Evolutionary conservation across 2,797 vertebrate genomes (phyloP).

Genomic region (Apogon hyalosoma): DNA sequence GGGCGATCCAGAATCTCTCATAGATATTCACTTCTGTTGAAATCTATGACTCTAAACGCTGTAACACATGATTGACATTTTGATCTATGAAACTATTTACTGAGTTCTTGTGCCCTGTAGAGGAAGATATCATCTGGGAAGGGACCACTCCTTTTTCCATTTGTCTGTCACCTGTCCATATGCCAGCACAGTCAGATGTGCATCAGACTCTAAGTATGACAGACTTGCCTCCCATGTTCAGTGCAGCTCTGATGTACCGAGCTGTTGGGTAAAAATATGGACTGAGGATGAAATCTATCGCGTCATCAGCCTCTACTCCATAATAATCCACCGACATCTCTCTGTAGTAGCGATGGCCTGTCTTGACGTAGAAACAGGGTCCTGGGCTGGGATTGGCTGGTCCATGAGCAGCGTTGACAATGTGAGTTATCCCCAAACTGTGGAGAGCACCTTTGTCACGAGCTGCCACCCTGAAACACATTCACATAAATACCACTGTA

Average conservation of each 20-base stretch:
- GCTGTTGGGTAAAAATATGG: constrained; percentile 90
- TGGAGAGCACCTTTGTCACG: constrained; percentile 86
- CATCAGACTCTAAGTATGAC: not conserved
- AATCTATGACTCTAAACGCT: no score
- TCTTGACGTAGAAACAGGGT: constrained; percentile 79
- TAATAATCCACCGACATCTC: constrained; percentile 90
- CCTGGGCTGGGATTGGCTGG: constrained; percentile 53
- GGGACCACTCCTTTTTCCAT: no score
- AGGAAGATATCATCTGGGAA: no score
- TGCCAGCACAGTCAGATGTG: not conserved
- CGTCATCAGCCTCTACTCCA: constrained; percentile 91
- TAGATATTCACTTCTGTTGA: no score
- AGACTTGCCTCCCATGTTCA: constrained; percentile 86
- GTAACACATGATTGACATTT: no score
- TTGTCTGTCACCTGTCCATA: no score
- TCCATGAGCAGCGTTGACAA: constrained; percentile 89
- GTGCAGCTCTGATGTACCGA: constrained; percentile 86
- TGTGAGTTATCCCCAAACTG: constrained; percentile 89
- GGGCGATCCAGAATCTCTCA: no score
- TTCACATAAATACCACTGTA: constrained; percentile 14
- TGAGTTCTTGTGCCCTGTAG: no score
- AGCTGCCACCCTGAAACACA: constrained; percentile 83
- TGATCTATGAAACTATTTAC: no score
- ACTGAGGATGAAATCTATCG: constrained; percentile 88
- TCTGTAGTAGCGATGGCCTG: constrained; percentile 88